These are phyloP conservation scores for Heliopora coerulea DNA, from an alignment of 92 coral and sea anemone genomes.

Conservation along the genomic window DNA sequence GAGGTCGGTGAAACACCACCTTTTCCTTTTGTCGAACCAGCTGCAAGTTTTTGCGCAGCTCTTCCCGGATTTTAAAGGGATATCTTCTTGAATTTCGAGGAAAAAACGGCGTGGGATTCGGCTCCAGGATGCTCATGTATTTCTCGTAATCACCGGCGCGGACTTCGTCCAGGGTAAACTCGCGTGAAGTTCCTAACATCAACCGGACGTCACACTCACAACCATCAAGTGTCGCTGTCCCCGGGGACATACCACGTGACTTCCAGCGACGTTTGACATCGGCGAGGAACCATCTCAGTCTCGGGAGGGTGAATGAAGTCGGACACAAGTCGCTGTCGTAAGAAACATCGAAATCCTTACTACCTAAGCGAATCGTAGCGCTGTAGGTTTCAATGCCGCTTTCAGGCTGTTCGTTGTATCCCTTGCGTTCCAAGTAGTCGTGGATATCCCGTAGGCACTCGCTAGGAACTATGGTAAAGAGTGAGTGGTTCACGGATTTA, in stretches of 20 bases:
- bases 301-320: constrained; percentile 57
- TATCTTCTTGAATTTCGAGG: too few species aligned
- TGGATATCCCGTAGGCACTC: constrained; percentile 2
- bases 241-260: constrained; percentile 50
- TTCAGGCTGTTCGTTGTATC: constrained; percentile 13
- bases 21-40: constrained; percentile 81
- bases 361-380: constrained; percentile 50
- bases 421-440: constrained; percentile 25
- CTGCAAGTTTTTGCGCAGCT: constrained; percentile 76
- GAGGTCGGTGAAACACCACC: constrained; percentile 49
- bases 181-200: constrained; percentile 80
- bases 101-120: constrained; percentile 41
- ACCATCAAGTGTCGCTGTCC: constrained; percentile 65
- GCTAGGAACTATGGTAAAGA: constrained; percentile 19
- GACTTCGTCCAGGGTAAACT: constrained; percentile 61
- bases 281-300: constrained; percentile 82
- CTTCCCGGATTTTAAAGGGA: constrained; percentile 57
- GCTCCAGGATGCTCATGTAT: constrained; percentile 60
- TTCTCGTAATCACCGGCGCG: constrained; percentile 70
- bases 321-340: constrained; percentile 57
- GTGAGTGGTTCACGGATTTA: constrained; percentile 32
- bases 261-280: constrained; percentile 91
- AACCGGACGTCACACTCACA: constrained; percentile 89
- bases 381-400: constrained; percentile 17
- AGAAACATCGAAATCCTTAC: constrained; percentile 57